phyloP scores from a whole-genome alignment of 1,140 invertebrate species.

The Metaphire vulgaris region DNA sequence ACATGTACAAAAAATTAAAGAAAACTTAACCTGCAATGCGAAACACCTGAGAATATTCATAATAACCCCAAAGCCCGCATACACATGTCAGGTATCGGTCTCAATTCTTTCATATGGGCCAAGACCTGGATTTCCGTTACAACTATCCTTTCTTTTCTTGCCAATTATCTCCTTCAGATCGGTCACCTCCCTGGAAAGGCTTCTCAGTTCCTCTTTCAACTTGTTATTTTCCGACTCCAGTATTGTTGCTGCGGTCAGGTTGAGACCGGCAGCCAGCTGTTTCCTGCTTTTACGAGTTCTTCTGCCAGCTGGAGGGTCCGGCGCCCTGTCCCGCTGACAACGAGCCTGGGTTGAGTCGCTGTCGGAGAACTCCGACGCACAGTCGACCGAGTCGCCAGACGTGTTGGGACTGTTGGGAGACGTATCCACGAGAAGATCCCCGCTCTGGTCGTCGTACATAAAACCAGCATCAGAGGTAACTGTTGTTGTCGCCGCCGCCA shows the following conservation, averaged over 20 bases:
- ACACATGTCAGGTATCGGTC: not conserved
- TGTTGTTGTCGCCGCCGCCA: not conserved
- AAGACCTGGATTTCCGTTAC: not conserved
- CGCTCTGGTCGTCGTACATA: not conserved
- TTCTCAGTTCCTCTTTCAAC: not conserved
- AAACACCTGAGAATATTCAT: not conserved
- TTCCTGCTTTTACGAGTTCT: not conserved
- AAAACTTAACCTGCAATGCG: no score
- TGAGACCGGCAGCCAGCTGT: not conserved
- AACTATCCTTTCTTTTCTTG: not conserved
- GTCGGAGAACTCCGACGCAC: not conserved
- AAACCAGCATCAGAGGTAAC: no score
- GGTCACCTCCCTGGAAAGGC: not conserved
- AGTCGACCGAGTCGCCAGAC: not conserved
- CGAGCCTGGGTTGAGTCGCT: not conserved
- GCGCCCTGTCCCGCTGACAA: not conserved
- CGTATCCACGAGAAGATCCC: not conserved
- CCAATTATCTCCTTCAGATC: not conserved
- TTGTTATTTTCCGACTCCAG: not conserved
- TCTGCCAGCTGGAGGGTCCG: not conserved
- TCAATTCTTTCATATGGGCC: not conserved
- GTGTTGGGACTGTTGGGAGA: not conserved
- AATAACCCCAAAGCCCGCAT: no score
- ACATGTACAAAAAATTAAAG: no score
- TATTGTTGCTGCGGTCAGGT: not conserved